Conservation (phyloP, 2,113 vertebrate species). For the Suncus etruscus region DNA sequence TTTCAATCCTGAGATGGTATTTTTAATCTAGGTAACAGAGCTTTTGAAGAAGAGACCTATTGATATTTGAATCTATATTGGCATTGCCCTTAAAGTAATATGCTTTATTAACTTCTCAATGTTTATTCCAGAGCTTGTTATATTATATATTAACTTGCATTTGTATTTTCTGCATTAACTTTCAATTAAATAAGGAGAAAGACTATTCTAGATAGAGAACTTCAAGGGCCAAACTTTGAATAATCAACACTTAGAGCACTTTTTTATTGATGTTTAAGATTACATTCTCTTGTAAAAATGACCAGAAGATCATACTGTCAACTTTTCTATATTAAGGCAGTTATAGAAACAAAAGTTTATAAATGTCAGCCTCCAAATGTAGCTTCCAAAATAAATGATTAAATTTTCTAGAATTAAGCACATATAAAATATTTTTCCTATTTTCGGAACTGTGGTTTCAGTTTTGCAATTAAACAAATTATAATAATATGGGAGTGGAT, state of each 20-base stretch:
- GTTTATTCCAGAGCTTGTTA: neutral
- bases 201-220: neutral
- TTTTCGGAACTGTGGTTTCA: neutral
- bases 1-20: neutral
- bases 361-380: slow-evolving; percentile 2
- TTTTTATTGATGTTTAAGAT: neutral
- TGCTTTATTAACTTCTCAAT: neutral
- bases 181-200: neutral
- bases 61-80: neutral
- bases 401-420: slow-evolving; percentile 4
- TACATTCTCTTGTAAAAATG: neutral
- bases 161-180: neutral
- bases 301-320: neutral
- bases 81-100: neutral
- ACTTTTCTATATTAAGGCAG: slow-evolving; percentile 17
- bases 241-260: neutral
- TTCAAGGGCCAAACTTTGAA: neutral
- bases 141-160: neutral
- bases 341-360: neutral
- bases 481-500: neutral
- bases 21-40: neutral
- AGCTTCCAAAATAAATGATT: slow-evolving; percentile 8
- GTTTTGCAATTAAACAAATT: slow-evolving; percentile 8
- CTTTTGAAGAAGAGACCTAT: neutral
- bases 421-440: neutral